Conservation (phyloP, 2,113 vertebrate species). For the Sterrhoptilus dennistouni region DNA sequence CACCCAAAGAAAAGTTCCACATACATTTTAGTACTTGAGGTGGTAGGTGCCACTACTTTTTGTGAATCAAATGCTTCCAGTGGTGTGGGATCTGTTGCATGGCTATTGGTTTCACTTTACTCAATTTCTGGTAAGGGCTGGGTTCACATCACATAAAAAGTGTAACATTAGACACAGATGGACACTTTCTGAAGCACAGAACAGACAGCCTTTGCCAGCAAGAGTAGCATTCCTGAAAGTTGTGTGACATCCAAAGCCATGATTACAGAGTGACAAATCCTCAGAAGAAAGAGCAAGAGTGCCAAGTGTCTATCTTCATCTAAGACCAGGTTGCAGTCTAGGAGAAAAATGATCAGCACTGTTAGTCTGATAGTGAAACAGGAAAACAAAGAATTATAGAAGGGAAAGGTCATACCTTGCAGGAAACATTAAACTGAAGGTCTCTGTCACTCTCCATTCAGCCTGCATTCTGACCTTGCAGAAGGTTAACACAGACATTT, state of each 20-base stretch:
- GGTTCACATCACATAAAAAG: background rate
- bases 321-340: background rate
- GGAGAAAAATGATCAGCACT: background rate
- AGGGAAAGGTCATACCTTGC: background rate
- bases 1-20: background rate
- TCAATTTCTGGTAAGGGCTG: background rate
- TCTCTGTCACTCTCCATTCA: background rate
- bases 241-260: background rate
- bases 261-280: background rate
- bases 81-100: background rate
- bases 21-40: background rate
- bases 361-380: background rate
- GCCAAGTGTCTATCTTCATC: background rate
- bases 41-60: background rate
- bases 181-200: background rate
- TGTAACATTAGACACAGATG: background rate
- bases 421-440: background rate
- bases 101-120: background rate
- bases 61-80: background rate
- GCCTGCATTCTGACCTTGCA: background rate
- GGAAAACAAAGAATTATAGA: background rate
- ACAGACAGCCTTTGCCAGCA: background rate
- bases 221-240: background rate
- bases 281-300: background rate
- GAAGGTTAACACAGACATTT: background rate